A percentile compares a stretch with the other conserved stretches of the same genome.
These are phyloP conservation scores for Leucozona laternaria DNA, from an alignment of 2,888 invertebrate genomes.

Conservation along the genomic window DNA sequence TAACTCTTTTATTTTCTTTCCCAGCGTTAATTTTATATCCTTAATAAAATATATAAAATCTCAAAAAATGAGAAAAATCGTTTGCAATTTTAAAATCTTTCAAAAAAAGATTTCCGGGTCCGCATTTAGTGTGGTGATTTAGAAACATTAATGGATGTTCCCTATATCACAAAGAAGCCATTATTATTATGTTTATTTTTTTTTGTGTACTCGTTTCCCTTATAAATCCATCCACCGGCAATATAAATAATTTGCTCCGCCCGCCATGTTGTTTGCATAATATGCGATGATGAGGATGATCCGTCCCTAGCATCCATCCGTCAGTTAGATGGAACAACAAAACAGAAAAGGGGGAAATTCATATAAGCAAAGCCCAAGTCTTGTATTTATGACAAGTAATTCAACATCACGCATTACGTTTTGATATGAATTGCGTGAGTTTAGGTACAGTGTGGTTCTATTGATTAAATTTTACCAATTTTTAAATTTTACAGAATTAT, in stretches of 20 bases:
- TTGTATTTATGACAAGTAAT: slow-evolving; percentile 62
- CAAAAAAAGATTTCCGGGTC: slow-evolving; percentile 2
- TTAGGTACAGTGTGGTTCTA: not conserved
- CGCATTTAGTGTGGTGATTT: slow-evolving; percentile 37
- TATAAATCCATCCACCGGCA: slow-evolving; percentile 36
- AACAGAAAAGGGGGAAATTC: not conserved
- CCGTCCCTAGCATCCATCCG: not conserved
- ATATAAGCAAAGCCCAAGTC: not conserved
- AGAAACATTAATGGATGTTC: slow-evolving; percentile 40
- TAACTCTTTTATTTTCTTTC: not conserved
- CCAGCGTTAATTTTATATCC: not conserved
- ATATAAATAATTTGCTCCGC: slow-evolving; percentile 61
- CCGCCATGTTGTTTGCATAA: slow-evolving; percentile 32
- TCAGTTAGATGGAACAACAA: slow-evolving; percentile 19
- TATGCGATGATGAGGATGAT: slow-evolving; percentile 10
- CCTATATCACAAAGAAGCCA: slow-evolving; percentile 23
- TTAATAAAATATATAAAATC: no score
- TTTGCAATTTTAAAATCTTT: slow-evolving; percentile 18
- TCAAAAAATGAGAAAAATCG: not conserved
- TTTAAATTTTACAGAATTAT: not conserved
- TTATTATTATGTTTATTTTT: slow-evolving; percentile 17
- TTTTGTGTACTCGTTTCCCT: slow-evolving; percentile 5
- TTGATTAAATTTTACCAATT: not conserved
- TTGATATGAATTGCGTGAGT: slow-evolving; percentile 40
- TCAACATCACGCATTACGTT: slow-evolving; percentile 60